phyloP scores from a whole-genome alignment of 2,888 invertebrate genomes.

The Protodeltote pygarga region DNA sequence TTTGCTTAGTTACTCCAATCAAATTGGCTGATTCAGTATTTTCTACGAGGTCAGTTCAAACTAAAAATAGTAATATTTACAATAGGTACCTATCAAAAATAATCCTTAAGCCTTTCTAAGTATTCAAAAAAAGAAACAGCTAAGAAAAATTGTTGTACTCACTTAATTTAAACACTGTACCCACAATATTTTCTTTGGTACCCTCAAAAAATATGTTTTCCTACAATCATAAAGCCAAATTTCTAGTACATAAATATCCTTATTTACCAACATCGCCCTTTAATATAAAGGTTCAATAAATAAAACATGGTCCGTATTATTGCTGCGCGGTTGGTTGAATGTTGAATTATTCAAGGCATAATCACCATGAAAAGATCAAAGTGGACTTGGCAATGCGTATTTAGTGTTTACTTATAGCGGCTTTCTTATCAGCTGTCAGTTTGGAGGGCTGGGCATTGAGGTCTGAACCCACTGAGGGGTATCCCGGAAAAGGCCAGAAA shows the following conservation, averaged over 20 bases:
- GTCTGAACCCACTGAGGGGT: no score
- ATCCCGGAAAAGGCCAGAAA: no score
- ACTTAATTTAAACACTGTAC: no score
- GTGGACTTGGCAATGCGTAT: conserved; percentile 19
- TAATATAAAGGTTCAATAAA: conserved; percentile 49
- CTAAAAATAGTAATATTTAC: no score
- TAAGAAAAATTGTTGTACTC: background rate
- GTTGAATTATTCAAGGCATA: conserved; percentile 66
- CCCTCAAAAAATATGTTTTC: conserved; percentile 16
- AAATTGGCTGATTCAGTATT: no score
- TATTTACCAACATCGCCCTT: conserved; percentile 33
- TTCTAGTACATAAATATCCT: conserved; percentile 38
- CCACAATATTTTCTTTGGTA: conserved; percentile 7
- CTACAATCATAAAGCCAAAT: conserved; percentile 34
- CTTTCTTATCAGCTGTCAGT: no score
- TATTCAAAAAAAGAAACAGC: no score
- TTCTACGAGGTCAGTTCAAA: no score
- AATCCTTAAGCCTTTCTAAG: no score
- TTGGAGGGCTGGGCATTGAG: no score
- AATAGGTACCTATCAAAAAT: no score
- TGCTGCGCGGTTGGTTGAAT: conserved; percentile 30
- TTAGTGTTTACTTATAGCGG: conserved; percentile 12
- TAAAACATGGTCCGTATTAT: conserved; percentile 50
- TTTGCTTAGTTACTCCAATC: no score
- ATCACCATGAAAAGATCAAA: conserved; percentile 67